A percentile compares a stretch with the other conserved stretches of the same genome.
Conservation (phyloP, 2,797 vertebrate genomes). For the Meda fulgida region DNA sequence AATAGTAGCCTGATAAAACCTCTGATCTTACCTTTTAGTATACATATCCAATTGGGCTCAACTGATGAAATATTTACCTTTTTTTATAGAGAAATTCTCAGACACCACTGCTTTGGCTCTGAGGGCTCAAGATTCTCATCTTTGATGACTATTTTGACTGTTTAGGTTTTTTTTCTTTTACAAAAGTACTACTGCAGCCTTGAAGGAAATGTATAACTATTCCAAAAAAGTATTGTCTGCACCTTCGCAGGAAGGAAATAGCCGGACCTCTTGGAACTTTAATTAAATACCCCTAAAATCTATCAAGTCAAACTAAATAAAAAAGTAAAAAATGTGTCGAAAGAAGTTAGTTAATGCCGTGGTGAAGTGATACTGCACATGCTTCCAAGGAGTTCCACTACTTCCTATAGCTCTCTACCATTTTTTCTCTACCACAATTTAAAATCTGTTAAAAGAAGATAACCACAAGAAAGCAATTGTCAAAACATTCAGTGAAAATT, state of each 20-base stretch:
- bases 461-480: not conserved
- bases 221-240: not conserved
- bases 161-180: too few species aligned
- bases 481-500: constrained; percentile 2
- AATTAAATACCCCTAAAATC: too few species aligned
- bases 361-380: not conserved
- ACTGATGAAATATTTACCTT: not conserved
- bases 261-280: too few species aligned
- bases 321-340: not conserved
- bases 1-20: not conserved
- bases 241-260: too few species aligned
- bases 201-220: not conserved
- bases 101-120: not conserved
- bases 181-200: too few species aligned
- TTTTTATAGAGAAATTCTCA: not conserved
- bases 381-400: not conserved
- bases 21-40: not conserved
- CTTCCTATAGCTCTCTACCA: not conserved
- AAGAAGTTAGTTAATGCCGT: not conserved
- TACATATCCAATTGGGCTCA: not conserved
- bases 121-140: not conserved
- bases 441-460: not conserved
- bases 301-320: too few species aligned
- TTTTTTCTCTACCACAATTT: too few species aligned
- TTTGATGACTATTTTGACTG: not conserved